A percentile compares a stretch with the other conserved stretches of the same genome.
These are phyloP conservation scores for Corythaeola cristata DNA, from an alignment of 2,113 vertebrate genomes.

Conservation along the genomic window DNA sequence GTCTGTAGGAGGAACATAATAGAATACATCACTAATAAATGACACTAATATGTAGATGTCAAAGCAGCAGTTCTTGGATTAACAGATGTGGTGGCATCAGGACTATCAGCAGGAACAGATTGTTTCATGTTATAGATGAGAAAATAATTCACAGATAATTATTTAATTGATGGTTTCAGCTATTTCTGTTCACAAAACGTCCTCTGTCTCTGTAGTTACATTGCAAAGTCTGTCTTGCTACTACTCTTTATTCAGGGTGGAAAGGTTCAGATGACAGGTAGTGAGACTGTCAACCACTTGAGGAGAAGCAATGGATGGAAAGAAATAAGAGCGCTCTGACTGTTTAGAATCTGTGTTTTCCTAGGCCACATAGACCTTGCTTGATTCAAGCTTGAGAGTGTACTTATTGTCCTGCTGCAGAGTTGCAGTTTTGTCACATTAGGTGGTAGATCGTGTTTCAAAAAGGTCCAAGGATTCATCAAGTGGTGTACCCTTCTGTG, in stretches of 20 bases:
- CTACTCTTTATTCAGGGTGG: not conserved
- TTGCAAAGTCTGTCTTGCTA: not conserved
- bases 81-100: constrained; percentile 42
- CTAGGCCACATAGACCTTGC: not conserved
- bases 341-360: not conserved
- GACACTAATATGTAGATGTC: not conserved
- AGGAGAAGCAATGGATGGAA: not conserved
- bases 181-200: not conserved
- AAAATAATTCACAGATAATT: constrained; percentile 52
- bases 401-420: not conserved
- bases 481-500: not conserved
- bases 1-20: not conserved
- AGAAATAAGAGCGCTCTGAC: not conserved
- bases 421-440: not conserved
- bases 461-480: not conserved
- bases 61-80: not conserved
- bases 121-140: constrained; percentile 10
- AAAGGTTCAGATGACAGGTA: not conserved
- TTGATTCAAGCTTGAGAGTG: not conserved
- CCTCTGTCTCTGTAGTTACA: not conserved
- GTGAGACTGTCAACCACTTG: not conserved
- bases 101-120: constrained; percentile 35
- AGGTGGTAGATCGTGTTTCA: not conserved
- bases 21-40: not conserved
- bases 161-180: constrained; percentile 13